Evolutionary conservation across 2,888 invertebrate species (phyloP).

Genomic region (Agrotis exclamationis): DNA sequence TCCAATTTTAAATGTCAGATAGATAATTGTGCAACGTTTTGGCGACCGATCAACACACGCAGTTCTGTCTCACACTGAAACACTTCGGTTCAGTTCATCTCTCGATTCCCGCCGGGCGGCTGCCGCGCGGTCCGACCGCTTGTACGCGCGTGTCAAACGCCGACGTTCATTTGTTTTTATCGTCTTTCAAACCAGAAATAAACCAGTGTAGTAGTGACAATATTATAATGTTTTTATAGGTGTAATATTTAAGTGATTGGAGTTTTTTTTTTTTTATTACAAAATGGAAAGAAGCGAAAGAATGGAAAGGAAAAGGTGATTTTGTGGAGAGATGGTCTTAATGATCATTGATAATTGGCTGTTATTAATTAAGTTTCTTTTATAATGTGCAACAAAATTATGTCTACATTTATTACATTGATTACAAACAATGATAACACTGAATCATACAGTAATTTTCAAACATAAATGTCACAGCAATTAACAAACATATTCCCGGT

Average conservation of each 20-base stretch:
- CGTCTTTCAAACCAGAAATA: conserved; percentile 66
- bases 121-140: conserved; percentile 56
- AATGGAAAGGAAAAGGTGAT: conserved; percentile 90
- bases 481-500: no score
- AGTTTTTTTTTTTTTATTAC: conserved; percentile 58
- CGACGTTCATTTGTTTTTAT: conserved; percentile 52
- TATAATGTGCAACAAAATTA: not conserved
- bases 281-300: conserved; percentile 78
- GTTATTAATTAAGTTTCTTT: not conserved
- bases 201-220: conserved; percentile 68
- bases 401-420: conserved; percentile 4
- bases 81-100: conserved; percentile 78
- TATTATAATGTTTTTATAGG: conserved; percentile 69
- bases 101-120: conserved; percentile 45
- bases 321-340: conserved; percentile 55
- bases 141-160: conserved; percentile 61
- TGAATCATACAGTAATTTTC: not conserved
- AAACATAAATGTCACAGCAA: not conserved
- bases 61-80: conserved; percentile 80
- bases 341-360: conserved; percentile 36
- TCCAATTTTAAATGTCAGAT: conserved; percentile 91
- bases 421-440: conserved; percentile 2
- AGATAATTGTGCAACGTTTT: conserved; percentile 89
- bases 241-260: conserved; percentile 57
- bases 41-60: conserved; percentile 84